Evolutionary conservation across 2,797 vertebrate species (phyloP).

Genomic region (Paedocypris micromegethes): DNA sequence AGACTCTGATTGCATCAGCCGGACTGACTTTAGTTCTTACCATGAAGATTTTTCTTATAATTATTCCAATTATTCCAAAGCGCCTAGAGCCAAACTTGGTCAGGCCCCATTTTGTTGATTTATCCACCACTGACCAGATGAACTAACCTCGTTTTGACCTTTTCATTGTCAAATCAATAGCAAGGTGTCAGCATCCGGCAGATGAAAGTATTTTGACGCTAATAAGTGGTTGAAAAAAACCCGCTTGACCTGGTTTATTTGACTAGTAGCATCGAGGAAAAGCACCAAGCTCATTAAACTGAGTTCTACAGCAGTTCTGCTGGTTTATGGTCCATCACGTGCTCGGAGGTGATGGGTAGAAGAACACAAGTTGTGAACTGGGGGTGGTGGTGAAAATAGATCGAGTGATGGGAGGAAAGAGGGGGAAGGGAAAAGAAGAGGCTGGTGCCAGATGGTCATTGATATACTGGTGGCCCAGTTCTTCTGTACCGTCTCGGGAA

Average conservation of each 20-base stretch:
- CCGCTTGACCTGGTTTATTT: neutral
- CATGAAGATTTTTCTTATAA: too few species aligned
- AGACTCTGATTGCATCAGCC: too few species aligned
- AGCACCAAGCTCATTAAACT: slow-evolving; percentile 6
- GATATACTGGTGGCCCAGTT: slow-evolving; percentile 28
- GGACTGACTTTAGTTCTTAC: too few species aligned
- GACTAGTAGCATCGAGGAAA: neutral
- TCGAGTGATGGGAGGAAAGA: slow-evolving; percentile 10
- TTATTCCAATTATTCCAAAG: too few species aligned
- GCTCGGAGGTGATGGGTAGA: neutral
- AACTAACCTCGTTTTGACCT: slow-evolving; percentile 15
- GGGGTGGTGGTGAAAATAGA: slow-evolving; percentile 22
- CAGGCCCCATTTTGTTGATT: slow-evolving; percentile 10
- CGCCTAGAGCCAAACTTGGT: neutral
- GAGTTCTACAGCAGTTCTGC: slow-evolving; percentile 17
- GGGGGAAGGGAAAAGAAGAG: slow-evolving; percentile 20
- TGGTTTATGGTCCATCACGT: neutral
- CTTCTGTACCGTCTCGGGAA: slow-evolving; percentile 6
- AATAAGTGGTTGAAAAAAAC: neutral
- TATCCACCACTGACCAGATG: slow-evolving; percentile 4
- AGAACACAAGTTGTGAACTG: slow-evolving; percentile 1
- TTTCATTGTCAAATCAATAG: slow-evolving; percentile 1
- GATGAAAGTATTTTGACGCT: slow-evolving; percentile 12
- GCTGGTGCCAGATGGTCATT: slow-evolving; percentile 31
- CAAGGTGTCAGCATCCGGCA: slow-evolving; percentile 1